These are phyloP conservation scores for Pterostichus niger DNA, from an alignment of 2,888 invertebrate species.

Conservation along the genomic window DNA sequence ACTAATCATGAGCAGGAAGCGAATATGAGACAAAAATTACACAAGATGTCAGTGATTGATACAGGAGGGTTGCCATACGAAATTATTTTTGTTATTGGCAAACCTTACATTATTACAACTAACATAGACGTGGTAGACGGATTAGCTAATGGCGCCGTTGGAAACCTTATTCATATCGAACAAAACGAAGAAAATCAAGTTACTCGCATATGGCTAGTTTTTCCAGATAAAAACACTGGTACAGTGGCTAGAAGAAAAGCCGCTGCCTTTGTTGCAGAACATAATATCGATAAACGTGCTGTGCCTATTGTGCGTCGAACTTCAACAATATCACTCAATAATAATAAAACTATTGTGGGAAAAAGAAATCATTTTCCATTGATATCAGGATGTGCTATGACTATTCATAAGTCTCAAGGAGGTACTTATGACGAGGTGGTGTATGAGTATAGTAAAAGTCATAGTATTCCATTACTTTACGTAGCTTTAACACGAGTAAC, in stretches of 20 bases:
- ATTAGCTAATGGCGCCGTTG: conserved; percentile 72
- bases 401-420: conserved; percentile 71
- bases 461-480: conserved; percentile 69
- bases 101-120: conserved; percentile 71
- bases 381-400: conserved; percentile 69
- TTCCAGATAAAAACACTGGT: background rate
- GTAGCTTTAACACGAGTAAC: conserved; percentile 68
- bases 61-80: conserved; percentile 72
- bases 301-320: background rate
- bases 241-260: background rate
- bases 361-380: conserved; percentile 61
- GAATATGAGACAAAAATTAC: conserved; percentile 68
- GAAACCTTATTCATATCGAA: conserved; percentile 71
- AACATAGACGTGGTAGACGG: conserved; percentile 73
- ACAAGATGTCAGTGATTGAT: conserved; percentile 70
- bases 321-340: background rate
- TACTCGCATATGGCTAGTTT: background rate
- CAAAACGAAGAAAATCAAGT: conserved; percentile 58
- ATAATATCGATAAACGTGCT: background rate
- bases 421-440: conserved; percentile 70
- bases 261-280: background rate
- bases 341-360: background rate
- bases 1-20: conserved; percentile 67
- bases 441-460: conserved; percentile 68
- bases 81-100: conserved; percentile 67